phyloP scores from a whole-genome alignment of 2,797 vertebrate genomes.

The Pogoniulus pusillus region DNA sequence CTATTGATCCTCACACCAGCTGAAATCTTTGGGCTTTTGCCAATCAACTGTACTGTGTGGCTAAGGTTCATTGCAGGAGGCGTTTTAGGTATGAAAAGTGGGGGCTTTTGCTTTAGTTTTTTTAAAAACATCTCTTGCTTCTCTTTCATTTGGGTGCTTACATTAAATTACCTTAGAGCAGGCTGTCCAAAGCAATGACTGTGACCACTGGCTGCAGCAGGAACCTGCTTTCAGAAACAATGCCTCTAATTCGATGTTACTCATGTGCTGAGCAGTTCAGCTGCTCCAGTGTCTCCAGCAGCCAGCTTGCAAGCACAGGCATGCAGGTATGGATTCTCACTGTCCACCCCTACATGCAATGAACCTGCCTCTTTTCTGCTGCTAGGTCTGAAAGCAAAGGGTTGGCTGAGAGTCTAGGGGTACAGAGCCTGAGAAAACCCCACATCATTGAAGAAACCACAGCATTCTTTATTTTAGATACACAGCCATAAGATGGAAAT shows the following conservation, averaged over 20 bases:
- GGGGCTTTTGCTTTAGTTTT: constrained; percentile 11
- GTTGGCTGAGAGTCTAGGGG: not conserved
- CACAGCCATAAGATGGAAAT: not conserved
- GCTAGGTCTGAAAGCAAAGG: not conserved
- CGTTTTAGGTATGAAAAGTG: not conserved
- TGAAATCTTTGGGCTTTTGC: not conserved
- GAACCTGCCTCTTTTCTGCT: not conserved
- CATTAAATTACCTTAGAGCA: constrained; percentile 41
- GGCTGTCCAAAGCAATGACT: constrained; percentile 47
- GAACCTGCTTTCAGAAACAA: constrained; percentile 33
- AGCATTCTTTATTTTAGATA: not conserved
- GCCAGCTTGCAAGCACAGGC: constrained; percentile 7
- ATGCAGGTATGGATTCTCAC: not conserved
- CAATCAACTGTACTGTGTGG: not conserved
- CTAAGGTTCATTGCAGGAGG: not conserved
- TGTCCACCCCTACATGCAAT: not conserved
- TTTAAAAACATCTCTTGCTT: not conserved
- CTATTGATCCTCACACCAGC: not conserved
- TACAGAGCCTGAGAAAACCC: not conserved
- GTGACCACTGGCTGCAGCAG: constrained; percentile 5
- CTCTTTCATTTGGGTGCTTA: not conserved
- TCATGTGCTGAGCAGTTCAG: not conserved
- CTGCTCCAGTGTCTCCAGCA: not conserved
- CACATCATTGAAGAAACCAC: not conserved
- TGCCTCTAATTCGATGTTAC: constrained; percentile 21